These are phyloP conservation scores for Pipistrellus kuhlii DNA, from an alignment of 2,797 vertebrate species.

Conservation along the genomic window DNA sequence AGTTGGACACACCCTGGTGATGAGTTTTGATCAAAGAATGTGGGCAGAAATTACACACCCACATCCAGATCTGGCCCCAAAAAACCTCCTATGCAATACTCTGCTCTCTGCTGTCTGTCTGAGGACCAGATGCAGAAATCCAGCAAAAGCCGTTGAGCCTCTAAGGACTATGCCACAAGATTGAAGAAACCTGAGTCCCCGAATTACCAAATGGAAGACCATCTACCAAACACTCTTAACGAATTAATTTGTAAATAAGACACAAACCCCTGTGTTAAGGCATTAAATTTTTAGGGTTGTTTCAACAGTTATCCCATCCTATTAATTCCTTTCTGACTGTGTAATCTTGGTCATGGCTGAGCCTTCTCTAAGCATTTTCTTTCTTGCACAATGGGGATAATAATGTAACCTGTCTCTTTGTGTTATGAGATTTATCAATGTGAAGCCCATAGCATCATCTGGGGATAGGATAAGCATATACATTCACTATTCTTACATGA, in stretches of 20 bases:
- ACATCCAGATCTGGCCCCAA: not conserved
- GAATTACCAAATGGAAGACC: not conserved
- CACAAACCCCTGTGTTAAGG: not conserved
- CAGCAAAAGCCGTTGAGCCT: not conserved
- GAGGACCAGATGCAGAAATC: not conserved
- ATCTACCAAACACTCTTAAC: not conserved
- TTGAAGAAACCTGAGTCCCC: not conserved
- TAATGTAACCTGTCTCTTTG: not conserved
- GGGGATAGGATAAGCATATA: not conserved
- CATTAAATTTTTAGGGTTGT: not conserved
- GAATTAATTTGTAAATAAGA: not conserved
- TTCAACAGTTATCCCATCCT: not conserved
- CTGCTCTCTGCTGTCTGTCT: not conserved
- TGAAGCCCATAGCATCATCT: not conserved
- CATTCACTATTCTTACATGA: not conserved
- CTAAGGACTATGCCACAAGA: not conserved
- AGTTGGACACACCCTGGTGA: not conserved
- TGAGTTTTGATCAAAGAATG: constrained; percentile 7
- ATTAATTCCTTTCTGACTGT: not conserved
- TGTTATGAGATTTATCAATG: not conserved
- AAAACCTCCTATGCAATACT: not conserved
- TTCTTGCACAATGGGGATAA: not conserved
- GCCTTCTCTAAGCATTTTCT: not conserved
- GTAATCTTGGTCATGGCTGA: not conserved
- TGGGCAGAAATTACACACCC: not conserved